Evolutionary conservation across 2,797 vertebrate species (phyloP).

Genomic region (Poecilia picta): DNA sequence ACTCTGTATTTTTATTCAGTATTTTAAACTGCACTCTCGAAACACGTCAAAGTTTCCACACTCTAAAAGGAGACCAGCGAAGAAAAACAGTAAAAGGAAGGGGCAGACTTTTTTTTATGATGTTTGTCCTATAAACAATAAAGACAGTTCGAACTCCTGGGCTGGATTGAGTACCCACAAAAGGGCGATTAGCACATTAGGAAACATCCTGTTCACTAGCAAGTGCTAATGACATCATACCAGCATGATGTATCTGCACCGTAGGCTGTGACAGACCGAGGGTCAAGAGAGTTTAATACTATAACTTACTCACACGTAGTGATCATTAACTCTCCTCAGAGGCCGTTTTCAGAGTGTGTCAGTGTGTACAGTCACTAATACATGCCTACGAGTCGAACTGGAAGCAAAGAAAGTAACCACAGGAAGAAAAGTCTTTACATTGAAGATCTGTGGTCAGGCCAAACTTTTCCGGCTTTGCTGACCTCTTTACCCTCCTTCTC

Average conservation of each 20-base stretch:
- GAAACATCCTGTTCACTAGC: conserved; percentile 76
- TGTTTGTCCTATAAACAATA: conserved; percentile 75
- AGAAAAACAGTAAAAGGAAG: conserved; percentile 47
- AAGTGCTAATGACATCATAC: conserved; percentile 78
- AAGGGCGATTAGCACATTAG: conserved; percentile 74
- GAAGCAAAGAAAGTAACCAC: conserved; percentile 56
- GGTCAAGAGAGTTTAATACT: conserved; percentile 67
- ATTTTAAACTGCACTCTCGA: conserved; percentile 40
- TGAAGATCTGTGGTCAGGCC: conserved; percentile 61
- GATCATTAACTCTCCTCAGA: conserved; percentile 60
- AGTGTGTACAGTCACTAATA: conserved; percentile 12
- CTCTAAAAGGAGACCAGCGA: conserved; percentile 43
- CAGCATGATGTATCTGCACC: conserved; percentile 73
- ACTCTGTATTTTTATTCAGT: conserved; percentile 25
- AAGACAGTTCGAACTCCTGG: conserved; percentile 69
- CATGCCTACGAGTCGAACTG: conserved; percentile 39
- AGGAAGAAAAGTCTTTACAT: conserved; percentile 68
- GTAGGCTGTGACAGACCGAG: conserved; percentile 56
- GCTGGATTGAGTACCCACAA: conserved; percentile 73
- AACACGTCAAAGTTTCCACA: conserved; percentile 74
- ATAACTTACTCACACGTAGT: conserved; percentile 70
- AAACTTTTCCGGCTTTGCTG: conserved; percentile 44
- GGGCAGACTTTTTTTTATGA: conserved; percentile 67
- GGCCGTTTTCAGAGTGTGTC: conserved; percentile 15
- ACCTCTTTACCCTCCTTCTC: conserved; percentile 53